Evolutionary conservation across 2,888 invertebrate species (phyloP).

Genomic region (Caenorhabditis afra): DNA sequence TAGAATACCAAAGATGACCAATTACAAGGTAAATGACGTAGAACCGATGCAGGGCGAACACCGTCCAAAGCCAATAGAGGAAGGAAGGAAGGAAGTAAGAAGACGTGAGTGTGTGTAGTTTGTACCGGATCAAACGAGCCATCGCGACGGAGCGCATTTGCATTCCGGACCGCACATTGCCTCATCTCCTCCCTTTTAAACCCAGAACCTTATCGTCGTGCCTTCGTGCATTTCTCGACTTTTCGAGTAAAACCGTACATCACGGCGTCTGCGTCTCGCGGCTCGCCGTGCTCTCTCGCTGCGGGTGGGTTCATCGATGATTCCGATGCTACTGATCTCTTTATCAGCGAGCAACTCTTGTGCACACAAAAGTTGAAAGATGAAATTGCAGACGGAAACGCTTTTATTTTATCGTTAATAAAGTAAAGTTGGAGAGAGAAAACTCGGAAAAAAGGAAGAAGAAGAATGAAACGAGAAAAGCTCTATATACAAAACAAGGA

Average conservation of each 20-base stretch:
- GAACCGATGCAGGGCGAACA: too few relatives aligned
- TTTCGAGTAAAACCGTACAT: constrained; percentile 51
- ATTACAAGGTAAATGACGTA: too few relatives aligned
- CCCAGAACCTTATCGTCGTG: constrained; percentile 33
- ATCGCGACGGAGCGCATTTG: not conserved
- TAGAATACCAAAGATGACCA: too few relatives aligned
- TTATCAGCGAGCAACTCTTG: constrained; percentile 3
- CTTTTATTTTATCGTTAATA: constrained; percentile 9
- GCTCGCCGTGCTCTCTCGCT: constrained; percentile 10
- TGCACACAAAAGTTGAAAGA: constrained; percentile 26
- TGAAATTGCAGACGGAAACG: constrained; percentile 6
- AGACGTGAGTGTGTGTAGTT: not conserved
- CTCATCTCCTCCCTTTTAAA: constrained; percentile 43
- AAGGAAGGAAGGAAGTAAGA: not conserved
- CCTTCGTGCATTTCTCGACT: constrained; percentile 47
- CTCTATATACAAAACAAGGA: not conserved
- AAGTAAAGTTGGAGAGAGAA: not conserved
- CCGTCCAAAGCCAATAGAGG: not conserved
- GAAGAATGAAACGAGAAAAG: not conserved
- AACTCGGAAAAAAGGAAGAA: not conserved
- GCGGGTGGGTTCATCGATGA: constrained; percentile 46
- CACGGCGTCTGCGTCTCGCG: constrained; percentile 23
- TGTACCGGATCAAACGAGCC: not conserved
- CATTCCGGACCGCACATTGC: constrained; percentile 8
- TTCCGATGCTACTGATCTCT: constrained; percentile 45